Evolutionary conservation across 2,113 vertebrate genomes (phyloP), one percentile per base, ranked within the genome.

Genomic region (Ancistrus triradiatus): DNA sequence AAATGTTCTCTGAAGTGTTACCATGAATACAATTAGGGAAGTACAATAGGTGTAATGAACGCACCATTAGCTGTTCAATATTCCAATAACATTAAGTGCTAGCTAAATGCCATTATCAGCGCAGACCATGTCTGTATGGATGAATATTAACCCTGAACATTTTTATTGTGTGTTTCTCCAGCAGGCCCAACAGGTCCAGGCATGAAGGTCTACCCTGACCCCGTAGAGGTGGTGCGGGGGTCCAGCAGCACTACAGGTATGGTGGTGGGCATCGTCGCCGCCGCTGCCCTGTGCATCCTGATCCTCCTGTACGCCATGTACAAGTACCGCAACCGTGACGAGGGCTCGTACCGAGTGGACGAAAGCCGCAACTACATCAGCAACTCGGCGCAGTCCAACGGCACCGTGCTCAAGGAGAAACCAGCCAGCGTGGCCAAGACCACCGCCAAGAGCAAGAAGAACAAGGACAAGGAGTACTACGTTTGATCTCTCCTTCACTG

Each of bases 291-390:
- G 21, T 99, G 96, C 77, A 99, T 99, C 77, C 94, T 99, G 80
- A 99, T 99, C 74, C 92, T 99, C 24, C 94, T 99, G 50, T 99
- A 99, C 15, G 96, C 96, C 64, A 99, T 99, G 96, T 99, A 98
- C 91, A 99, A 99, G 76, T 99, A 99, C 85, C 88, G 95, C 72
- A 99, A 99, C 80, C 89, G 96, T 25, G 96, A 99, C 63, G 95
- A 98, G 68, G 95, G 95, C 38, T 98, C 95, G 0, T 98, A 98
- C 75, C 94, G 97, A 1, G 95, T 99, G 55, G 96, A 99, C 4
- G 96, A 99, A 85, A 98, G 94, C 68, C 93, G 95, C 81, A 99
- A 99, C 86, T 98, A 99, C 90, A 99, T 99, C 89, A 98, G 95
- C 90, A 99, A 98, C 86, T 95, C 96, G 40, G 95, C 96, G 50